phyloP scores from a whole-genome alignment of 1,140 invertebrate species.

The Mactra quadrangularis region DNA sequence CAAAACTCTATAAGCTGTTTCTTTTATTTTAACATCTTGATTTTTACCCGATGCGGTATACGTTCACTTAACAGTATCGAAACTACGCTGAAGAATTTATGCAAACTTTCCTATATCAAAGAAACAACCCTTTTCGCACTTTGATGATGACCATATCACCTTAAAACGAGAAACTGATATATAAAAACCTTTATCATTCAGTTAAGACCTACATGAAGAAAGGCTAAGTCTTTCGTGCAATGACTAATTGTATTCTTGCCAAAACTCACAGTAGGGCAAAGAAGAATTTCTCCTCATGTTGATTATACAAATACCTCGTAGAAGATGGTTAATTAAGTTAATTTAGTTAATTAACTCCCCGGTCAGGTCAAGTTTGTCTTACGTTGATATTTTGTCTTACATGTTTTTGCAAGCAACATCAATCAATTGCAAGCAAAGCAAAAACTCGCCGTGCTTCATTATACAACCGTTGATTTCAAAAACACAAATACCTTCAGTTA shows the following conservation, averaged over 20 bases:
- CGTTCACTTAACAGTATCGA: no score
- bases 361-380: slow-evolving; percentile 52
- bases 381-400: slow-evolving; percentile 10
- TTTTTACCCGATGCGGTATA: no score
- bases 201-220: background rate
- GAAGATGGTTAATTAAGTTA: slow-evolving; percentile 56
- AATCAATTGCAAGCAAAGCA: background rate
- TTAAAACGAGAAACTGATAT: background rate
- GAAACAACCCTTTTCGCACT: no score
- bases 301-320: slow-evolving; percentile 55
- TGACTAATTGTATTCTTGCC: slow-evolving; percentile 31
- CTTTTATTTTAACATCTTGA: no score
- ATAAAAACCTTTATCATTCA: background rate
- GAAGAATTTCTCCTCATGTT: slow-evolving; percentile 29
- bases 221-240: slow-evolving; percentile 6
- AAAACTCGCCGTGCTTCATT: background rate
- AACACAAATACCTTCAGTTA: no score
- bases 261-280: slow-evolving; percentile 43
- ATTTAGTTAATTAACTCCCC: slow-evolving; percentile 52
- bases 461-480: no score
- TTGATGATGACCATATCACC: no score
- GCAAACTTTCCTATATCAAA: no score
- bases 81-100: no score
- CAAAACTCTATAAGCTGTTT: no score
- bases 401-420: slow-evolving; percentile 10